Evolutionary conservation across 2,888 invertebrate species (phyloP), one percentile per base, ranked within the genome.

Genomic region (Drosophila diplacantha): DNA sequence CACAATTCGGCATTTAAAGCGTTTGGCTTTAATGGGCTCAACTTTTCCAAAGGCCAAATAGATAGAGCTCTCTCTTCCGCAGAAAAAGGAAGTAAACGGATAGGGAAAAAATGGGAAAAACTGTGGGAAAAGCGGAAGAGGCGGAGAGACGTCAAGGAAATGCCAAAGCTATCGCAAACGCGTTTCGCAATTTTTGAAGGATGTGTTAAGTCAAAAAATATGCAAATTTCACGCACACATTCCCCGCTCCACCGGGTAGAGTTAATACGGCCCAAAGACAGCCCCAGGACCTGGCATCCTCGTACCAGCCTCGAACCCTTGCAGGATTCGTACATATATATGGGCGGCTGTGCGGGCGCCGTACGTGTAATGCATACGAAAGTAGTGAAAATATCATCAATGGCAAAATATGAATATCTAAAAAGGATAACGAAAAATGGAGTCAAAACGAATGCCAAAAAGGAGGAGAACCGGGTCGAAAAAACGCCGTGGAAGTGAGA

Each of bases 161-260:
- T 80, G 80, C 75, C 79, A 76, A 81, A 81, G 80, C 77, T 81
- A 80, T 81, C 79, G 80, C 74, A 81, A 81, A 81, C 80, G 80
- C 81, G 77, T 81, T 81, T 70, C 71, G 74, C 80, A 77, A 81
- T 81, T 81, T 81, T 81, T 81, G 81, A 81, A 81, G 81, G 80
- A 81, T 81, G 80, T 81, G 80, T 81, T 81, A 81, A 81, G 80
- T 81, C 79, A 79, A 79, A 79, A 79, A 81, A 81, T 81, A 81
- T 81, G 76, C 81, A 79, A 79, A 81, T 81, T 81, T 68, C 44
- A 69, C 55, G 53, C 49, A 57, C 60, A 67, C 44, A 47, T 41
- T 56, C 12, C 14, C 16, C 35, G 39, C 43, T 41, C 37, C 49
- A 34, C 31, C 37, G 51, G 43, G 51, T 46, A 61, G 57, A 52